Evolutionary conservation across 2,888 invertebrate genomes (phyloP).

Genomic region (Polymixis flavicincta): DNA sequence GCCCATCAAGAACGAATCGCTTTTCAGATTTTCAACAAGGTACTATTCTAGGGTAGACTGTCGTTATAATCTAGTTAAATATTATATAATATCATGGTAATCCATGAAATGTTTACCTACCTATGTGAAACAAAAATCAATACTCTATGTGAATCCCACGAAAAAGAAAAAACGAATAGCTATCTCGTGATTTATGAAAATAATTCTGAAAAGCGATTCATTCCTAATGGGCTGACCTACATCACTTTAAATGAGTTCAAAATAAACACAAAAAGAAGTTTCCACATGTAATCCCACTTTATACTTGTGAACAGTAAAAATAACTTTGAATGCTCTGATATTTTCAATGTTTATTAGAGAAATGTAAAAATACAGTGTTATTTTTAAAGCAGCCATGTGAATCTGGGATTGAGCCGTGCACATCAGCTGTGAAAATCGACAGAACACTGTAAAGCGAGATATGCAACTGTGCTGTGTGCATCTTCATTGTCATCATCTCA

Average conservation of each 20-base stretch:
- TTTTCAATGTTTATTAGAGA: conserved; percentile 46
- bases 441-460: neutral
- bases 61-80: too few relatives aligned
- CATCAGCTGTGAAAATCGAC: conserved; percentile 36
- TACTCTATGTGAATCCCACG: neutral
- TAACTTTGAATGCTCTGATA: conserved; percentile 52
- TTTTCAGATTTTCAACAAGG: neutral
- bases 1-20: neutral
- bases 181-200: conserved; percentile 17
- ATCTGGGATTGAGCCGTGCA: conserved; percentile 35
- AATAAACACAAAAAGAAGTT: conserved; percentile 9
- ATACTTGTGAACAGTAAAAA: conserved; percentile 45
- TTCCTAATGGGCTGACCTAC: conserved; percentile 31
- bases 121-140: neutral
- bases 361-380: conserved; percentile 50
- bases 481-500: neutral
- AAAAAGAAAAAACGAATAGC: neutral
- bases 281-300: conserved; percentile 42
- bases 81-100: too few relatives aligned
- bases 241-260: conserved; percentile 27
- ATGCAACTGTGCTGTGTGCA: neutral
- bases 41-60: neutral
- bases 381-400: conserved; percentile 41
- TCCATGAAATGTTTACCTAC: neutral
- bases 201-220: neutral